Evolutionary conservation across 2,888 invertebrate genomes (phyloP), one percentile per base, ranked within the genome.

Genomic region (Epirrhoe tristata): DNA sequence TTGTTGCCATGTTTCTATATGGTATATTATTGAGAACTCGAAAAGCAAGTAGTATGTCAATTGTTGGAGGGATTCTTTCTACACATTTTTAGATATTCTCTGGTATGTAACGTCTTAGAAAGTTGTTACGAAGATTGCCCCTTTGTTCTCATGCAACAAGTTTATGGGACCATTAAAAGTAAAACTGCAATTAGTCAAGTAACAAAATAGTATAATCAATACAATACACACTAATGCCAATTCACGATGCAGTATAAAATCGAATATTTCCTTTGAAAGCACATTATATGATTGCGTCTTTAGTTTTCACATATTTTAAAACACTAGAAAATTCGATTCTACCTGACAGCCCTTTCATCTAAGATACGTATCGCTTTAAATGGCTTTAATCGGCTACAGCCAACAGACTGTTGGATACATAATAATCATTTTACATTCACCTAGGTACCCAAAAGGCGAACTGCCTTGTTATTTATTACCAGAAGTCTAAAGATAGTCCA

Each of bases 141-240:
- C 36, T 43, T 43, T 43, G 39, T 43, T 43, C 39, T 10, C 12
- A 43, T 34, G 0, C 7, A 34, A 12, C 12, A 43, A 39, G 7
- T 39, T 7, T 39, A 39, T 39, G 39, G 39, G 17, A 58, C 7
- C 12, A 63, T 62, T 31, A 50, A n/a, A n/a, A n/a, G n/a, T n/a
- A n/a, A 72, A 67, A 67, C 55, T 53, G 58, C 43, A 58, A 43
- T 43, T 63, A 36, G 46, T 64, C 64, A 46, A 54, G 60, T 68
- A 68, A 64, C 55, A 62, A 68, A 68, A 62, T 63, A 57, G 62
- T 69, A 52, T 70, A 66, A 57, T 57, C 56, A 67, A 63, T 67
- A 59, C 63, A 70, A 60, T 72, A 69, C 58, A 61, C 57, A 70
- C 63, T 60, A 55, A 52, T 24, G 5, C 17, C 54, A 67, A 66